Evolutionary conservation across 2,888 invertebrate genomes (phyloP).

Genomic region (Yponomeuta cagnagella): DNA sequence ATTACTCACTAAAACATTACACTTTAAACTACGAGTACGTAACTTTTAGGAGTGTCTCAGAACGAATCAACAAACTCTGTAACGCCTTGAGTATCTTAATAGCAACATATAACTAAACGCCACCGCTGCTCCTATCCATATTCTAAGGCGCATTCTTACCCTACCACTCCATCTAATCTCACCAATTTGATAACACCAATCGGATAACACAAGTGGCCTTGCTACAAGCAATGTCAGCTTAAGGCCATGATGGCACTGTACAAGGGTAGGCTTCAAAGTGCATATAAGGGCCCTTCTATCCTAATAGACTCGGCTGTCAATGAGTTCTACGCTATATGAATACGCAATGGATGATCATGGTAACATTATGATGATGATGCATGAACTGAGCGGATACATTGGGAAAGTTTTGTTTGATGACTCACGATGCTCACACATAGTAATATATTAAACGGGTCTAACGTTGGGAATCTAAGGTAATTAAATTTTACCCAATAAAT

Average conservation of each 20-base stretch:
- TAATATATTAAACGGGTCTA: too few species aligned
- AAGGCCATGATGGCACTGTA: not conserved
- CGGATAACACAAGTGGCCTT: not conserved
- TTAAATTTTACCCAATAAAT: too few species aligned
- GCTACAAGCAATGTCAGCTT: not conserved
- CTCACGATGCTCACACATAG: too few species aligned
- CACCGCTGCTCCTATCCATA: not conserved
- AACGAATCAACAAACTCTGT: not conserved
- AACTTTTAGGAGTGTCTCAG: not conserved
- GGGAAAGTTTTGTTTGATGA: too few species aligned
- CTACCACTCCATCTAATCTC: not conserved
- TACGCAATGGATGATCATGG: not conserved
- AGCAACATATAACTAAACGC: not conserved
- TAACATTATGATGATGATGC: not conserved
- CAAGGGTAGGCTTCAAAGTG: not conserved
- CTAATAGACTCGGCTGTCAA: not conserved
- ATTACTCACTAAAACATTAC: too few species aligned
- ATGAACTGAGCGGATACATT: not conserved
- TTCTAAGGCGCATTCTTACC: not conserved
- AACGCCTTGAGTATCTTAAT: not conserved
- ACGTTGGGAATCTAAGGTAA: too few species aligned
- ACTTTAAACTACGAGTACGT: too few species aligned
- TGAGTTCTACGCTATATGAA: not conserved
- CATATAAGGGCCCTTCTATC: not conserved
- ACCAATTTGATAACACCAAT: not conserved